A percentile compares a stretch with the other conserved stretches of the same genome.
Evolutionary conservation across 2,888 invertebrate genomes (phyloP).

Genomic region (Pocota personata): DNA sequence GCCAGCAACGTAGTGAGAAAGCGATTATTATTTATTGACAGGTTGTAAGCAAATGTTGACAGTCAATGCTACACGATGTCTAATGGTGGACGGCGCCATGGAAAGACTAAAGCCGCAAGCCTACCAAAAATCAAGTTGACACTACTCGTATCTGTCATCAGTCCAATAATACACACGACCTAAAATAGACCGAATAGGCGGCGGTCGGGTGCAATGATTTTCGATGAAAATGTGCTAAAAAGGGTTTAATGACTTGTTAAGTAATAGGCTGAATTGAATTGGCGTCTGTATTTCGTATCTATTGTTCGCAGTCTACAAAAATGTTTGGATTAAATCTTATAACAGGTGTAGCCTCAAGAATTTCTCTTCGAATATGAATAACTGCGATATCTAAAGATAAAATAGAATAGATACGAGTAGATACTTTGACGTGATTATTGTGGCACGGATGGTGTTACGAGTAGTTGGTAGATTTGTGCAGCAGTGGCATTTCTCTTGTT

Average conservation of each 20-base stretch:
- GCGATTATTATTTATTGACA: constrained; percentile 66
- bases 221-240: constrained; percentile 24
- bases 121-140: constrained; percentile 13
- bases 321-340: neutral
- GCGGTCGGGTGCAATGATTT: constrained; percentile 4
- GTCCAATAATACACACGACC: neutral
- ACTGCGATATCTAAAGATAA: neutral
- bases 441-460: neutral
- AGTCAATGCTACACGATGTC: constrained; percentile 33
- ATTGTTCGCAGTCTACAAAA: neutral
- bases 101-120: neutral
- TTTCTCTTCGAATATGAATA: neutral
- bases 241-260: constrained; percentile 30
- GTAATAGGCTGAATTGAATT: neutral
- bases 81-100: constrained; percentile 45
- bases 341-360: constrained; percentile 27
- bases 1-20: constrained; percentile 37
- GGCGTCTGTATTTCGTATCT: neutral
- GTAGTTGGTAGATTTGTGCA: neutral
- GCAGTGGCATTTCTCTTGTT: neutral
- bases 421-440: neutral
- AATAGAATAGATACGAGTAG: neutral
- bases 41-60: constrained; percentile 58
- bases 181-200: neutral
- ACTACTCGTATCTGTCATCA: neutral